Evolutionary conservation across 1,140 invertebrate species (phyloP).

Genomic region (Camponotus pennsylvanicus): DNA sequence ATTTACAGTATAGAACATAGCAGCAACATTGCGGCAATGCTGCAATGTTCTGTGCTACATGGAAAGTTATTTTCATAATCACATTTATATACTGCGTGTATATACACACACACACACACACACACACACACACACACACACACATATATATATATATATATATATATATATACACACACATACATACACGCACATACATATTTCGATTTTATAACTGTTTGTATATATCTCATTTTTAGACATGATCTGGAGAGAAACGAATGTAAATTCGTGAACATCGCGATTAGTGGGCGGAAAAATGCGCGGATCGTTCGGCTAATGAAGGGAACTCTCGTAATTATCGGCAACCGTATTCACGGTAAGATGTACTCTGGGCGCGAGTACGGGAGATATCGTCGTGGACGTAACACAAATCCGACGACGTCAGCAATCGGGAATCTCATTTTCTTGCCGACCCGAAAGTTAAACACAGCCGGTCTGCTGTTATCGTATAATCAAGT

Average conservation of each 20-base stretch:
- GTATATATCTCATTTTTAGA: not conserved
- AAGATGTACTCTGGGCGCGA: not conserved
- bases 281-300: not conserved
- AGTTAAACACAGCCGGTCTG: constrained; percentile 52
- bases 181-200: no score
- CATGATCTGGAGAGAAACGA: not conserved
- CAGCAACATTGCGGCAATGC: no score
- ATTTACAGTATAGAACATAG: not conserved
- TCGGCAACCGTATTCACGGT: constrained; percentile 21
- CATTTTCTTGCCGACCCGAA: constrained; percentile 55
- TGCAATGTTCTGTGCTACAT: no score
- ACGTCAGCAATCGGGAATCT: constrained; percentile 54
- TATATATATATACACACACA: no score
- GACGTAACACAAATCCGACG: constrained; percentile 42
- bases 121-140: no score
- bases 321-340: constrained; percentile 43
- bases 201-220: not conserved
- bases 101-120: no score
- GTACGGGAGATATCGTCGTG: constrained; percentile 9
- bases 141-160: no score
- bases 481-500: constrained; percentile 62
- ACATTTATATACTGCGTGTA: not conserved
- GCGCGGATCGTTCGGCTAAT: not conserved
- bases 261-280: not conserved
- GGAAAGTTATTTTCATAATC: not conserved